A percentile compares a stretch with the other conserved stretches of the same genome.
Conservation (phyloP, 1,140 invertebrate genomes). For the Daktulosphaira vitifoliae region DNA sequence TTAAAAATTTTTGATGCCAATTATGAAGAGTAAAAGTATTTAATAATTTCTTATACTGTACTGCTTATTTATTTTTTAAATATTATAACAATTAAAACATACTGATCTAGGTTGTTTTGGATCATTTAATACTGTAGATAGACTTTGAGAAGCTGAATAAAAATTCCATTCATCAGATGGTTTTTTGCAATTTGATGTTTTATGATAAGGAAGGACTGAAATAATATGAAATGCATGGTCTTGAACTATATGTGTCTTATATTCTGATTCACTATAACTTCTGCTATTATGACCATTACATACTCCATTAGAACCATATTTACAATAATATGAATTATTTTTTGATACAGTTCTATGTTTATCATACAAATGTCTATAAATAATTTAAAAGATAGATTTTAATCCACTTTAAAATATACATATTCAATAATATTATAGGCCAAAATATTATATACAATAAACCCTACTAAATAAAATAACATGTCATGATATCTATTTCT, state of each 20-base stretch:
- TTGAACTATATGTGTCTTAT: conserved; percentile 5
- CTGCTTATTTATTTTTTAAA: no score
- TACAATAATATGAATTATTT: conserved; percentile 10
- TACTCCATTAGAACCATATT: conserved; percentile 1
- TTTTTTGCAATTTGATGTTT: conserved; percentile 38
- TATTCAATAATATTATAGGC: no score
- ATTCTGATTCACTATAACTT: conserved; percentile 12
- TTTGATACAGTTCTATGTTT: conserved; percentile 3
- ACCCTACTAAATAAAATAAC: no score
- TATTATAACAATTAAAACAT: conserved; percentile 36
- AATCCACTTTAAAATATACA: no score
- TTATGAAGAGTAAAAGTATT: no score
- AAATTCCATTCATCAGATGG: conserved; percentile 59
- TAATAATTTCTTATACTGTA: no score
- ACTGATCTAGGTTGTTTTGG: conserved; percentile 79
- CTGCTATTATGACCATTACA: neutral
- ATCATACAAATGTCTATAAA: conserved; percentile 20
- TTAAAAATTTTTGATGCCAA: no score
- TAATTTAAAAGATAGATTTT: no score
- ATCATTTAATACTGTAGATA: conserved; percentile 94
- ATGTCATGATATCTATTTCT: no score
- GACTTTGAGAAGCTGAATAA: conserved; percentile 80
- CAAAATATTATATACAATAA: no score
- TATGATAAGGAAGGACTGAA: conserved; percentile 1
- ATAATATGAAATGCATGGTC: conserved; percentile 5